A percentile compares a stretch with the other conserved stretches of the same genome.
These are phyloP conservation scores for Gastrophryne carolinensis DNA, from an alignment of 2,797 vertebrate species.

Conservation along the genomic window DNA sequence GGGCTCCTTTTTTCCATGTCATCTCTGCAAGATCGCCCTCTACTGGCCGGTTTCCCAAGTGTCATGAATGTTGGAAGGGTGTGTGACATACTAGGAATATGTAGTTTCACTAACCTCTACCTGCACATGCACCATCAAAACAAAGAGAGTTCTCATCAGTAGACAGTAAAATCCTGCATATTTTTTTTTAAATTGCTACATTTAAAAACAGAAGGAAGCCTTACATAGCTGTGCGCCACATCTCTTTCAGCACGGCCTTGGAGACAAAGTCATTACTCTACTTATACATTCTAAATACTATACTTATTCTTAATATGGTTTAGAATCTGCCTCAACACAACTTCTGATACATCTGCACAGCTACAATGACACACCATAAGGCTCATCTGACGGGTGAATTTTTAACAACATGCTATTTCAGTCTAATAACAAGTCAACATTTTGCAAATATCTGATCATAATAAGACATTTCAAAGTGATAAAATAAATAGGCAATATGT, in stretches of 20 bases:
- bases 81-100: too few relatives aligned
- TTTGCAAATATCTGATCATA: constrained; percentile 41
- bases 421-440: constrained; percentile 45
- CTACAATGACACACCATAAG: constrained; percentile 18
- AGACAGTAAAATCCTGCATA: too few relatives aligned
- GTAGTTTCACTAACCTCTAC: too few relatives aligned
- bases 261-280: constrained; percentile 3
- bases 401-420: constrained; percentile 39
- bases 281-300: background rate
- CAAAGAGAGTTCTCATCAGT: too few relatives aligned
- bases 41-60: too few relatives aligned
- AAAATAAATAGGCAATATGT: constrained; percentile 49
- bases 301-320: constrained; percentile 15
- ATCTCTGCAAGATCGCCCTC: too few relatives aligned
- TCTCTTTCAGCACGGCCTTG: background rate
- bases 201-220: too few relatives aligned
- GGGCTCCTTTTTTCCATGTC: too few relatives aligned
- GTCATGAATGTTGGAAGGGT: too few relatives aligned
- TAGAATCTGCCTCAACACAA: background rate
- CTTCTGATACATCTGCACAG: background rate
- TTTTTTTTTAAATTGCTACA: too few relatives aligned
- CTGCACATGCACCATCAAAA: too few relatives aligned
- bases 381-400: constrained; percentile 15
- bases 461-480: constrained; percentile 44
- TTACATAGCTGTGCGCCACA: too few relatives aligned